Base-by-base conservation (phyloP, 2,113 vertebrate species). In the Cranoglanis bouderius region DNA sequence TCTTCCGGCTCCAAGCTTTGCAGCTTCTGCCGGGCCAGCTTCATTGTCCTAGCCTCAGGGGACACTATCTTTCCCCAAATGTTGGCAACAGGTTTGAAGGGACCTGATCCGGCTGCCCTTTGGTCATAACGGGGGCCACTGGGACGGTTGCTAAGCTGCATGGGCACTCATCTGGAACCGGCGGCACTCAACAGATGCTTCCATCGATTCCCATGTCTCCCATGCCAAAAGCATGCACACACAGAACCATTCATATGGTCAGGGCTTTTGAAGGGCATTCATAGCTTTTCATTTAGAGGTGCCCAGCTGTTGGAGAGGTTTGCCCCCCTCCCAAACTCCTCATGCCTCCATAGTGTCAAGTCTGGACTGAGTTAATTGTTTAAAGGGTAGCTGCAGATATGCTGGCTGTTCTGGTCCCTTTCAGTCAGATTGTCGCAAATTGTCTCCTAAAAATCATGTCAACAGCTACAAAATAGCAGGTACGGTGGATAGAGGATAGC, bases 131-230 rank as follows among this genome's bases (percentile, higher is more conserved):
- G 85, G 67, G 88, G 84, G 86, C 80, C 70, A 75, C 43, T 89
- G 78, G 63, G 70, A 65, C 6, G 78, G 90, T 91, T 89, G 82
- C 91, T 91, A 91, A 90, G 89, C 88, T 88, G 89, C 87, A 43
- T 26, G 89, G 88, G 85, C 88, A 89, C 90, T 93, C 91, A 91
- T 89, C 91, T 91, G 92, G 90, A 93, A 93, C 91, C 82, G 84
- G 75, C 88, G 77, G 87, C 89, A 91, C 75, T 90, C 83, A 91
- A 83, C 91, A 89, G 89, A 90, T 92, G 89, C 91, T 88, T 92
- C 87, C 55, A 74, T 88, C 83, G 87, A 92, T 91, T 92, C 92
- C 91, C 90, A 90, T 86, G 87, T 92, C 88, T 81, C 90, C 65
- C 82, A 81, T 86, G 46, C 85, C 88, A 89, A 89, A 89, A 61